Evolutionary conservation across 2,113 vertebrate species (phyloP).

Genomic region (Sinosuthora webbiana): DNA sequence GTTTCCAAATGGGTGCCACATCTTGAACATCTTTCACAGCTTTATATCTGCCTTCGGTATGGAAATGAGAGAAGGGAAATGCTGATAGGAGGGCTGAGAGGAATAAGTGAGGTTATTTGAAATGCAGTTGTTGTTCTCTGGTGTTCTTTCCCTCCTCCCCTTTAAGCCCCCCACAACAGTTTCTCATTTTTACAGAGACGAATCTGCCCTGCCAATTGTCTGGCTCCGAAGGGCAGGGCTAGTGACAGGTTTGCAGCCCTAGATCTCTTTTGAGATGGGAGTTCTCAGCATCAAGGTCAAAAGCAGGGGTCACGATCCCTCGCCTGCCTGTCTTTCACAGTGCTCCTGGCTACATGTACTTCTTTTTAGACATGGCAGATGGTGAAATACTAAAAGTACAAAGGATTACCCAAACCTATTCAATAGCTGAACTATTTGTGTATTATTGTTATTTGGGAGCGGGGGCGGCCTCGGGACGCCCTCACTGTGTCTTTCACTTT

Average conservation of each 20-base stretch:
- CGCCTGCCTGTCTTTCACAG: conserved; percentile 27
- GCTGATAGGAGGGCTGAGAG: conserved; percentile 3
- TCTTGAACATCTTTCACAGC: conserved; percentile 56
- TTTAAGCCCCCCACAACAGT: neutral
- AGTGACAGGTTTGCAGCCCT: conserved; percentile 42
- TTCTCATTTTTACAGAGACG: conserved; percentile 19
- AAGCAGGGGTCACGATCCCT: conserved; percentile 49
- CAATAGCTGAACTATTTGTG: conserved; percentile 35
- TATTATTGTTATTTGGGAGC: conserved; percentile 9
- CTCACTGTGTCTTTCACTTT: neutral
- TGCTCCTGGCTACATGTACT: conserved; percentile 51
- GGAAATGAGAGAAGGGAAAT: conserved; percentile 43
- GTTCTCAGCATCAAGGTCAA: conserved; percentile 55
- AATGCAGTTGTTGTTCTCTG: conserved; percentile 25
- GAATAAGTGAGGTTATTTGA: neutral
- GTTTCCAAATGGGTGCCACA: conserved; percentile 56
- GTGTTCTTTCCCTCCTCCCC: neutral
- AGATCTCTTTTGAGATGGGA: conserved; percentile 40
- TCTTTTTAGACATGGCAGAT: conserved; percentile 57
- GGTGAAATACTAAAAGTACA: conserved; percentile 55
- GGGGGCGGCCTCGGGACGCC: accelerated
- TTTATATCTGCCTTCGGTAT: conserved; percentile 21
- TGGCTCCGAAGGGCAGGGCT: neutral
- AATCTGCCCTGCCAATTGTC: conserved; percentile 29
- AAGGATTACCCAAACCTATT: conserved; percentile 48